Evolutionary conservation across 1,140 invertebrate species (phyloP).

Genomic region (Drosophila quadrilineata): DNA sequence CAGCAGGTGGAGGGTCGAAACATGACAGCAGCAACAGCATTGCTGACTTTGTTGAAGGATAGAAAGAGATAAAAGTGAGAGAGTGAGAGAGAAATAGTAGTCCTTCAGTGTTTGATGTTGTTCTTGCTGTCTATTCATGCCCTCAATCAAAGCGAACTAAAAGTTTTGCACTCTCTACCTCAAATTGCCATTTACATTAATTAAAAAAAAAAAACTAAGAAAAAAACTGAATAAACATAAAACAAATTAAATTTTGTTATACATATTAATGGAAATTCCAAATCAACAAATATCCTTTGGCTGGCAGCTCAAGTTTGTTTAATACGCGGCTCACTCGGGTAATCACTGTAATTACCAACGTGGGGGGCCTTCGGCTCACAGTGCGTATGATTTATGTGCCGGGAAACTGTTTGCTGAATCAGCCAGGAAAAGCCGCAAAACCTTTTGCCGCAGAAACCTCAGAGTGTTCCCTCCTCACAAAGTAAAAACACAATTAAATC

Average conservation of each 20-base stretch:
- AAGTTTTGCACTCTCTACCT: background rate
- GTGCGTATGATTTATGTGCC: conserved; percentile 17
- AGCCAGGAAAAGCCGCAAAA: conserved; percentile 16
- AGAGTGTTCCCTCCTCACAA: conserved; percentile 11
- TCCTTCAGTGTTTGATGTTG: background rate
- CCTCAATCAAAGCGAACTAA: conserved; percentile 8
- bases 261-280: too few relatives aligned
- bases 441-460: conserved; percentile 31
- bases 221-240: too few relatives aligned
- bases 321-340: too few relatives aligned
- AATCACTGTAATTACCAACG: conserved; percentile 31
- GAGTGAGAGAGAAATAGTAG: too few relatives aligned
- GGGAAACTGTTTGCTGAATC: conserved; percentile 31
- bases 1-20: conserved; percentile 29
- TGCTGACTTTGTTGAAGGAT: background rate
- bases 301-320: too few relatives aligned
- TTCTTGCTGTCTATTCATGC: conserved; percentile 41
- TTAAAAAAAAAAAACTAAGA: too few relatives aligned
- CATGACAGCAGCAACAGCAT: too few relatives aligned
- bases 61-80: too few relatives aligned
- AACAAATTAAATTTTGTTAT: too few relatives aligned
- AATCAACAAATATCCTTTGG: too few relatives aligned
- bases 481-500: conserved; percentile 64
- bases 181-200: too few relatives aligned
- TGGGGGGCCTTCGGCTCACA: too few relatives aligned